A percentile compares a stretch with the other conserved stretches of the same genome.
Conservation (phyloP, 2,797 vertebrate species). For the Carduelis carduelis region DNA sequence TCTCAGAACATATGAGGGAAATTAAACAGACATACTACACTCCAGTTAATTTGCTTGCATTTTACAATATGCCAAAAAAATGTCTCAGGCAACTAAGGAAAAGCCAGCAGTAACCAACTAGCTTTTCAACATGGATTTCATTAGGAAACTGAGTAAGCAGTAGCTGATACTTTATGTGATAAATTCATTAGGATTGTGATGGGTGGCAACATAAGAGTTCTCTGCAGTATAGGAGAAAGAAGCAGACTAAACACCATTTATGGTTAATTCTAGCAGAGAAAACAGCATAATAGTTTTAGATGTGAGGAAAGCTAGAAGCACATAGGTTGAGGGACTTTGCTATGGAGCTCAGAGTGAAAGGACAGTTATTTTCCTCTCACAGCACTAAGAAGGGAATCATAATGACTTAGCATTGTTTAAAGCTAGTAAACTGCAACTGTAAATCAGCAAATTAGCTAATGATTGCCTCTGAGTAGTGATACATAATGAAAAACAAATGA, state of each 20-base stretch:
- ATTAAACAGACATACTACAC: neutral
- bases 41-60: neutral
- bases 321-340: neutral
- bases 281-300: slow-evolving; percentile 9
- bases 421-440: slow-evolving; percentile 60
- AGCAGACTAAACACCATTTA: neutral
- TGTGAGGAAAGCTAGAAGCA: slow-evolving; percentile 3
- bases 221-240: neutral
- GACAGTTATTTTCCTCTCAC: slow-evolving; percentile 27
- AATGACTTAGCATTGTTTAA: slow-evolving; percentile 63
- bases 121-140: slow-evolving; percentile 17
- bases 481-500: slow-evolving; percentile 71
- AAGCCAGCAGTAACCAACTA: neutral
- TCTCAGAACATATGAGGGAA: neutral
- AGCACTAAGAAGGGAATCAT: neutral
- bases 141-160: neutral
- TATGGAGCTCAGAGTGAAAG: neutral
- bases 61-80: neutral
- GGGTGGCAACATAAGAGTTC: neutral
- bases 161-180: neutral
- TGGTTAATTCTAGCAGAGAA: slow-evolving; percentile 25
- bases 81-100: neutral
- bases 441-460: slow-evolving; percentile 74
- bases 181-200: neutral
- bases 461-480: slow-evolving; percentile 64